Conservation (phyloP, 2,888 invertebrate species). For the Azorinus chamasolen region DNA sequence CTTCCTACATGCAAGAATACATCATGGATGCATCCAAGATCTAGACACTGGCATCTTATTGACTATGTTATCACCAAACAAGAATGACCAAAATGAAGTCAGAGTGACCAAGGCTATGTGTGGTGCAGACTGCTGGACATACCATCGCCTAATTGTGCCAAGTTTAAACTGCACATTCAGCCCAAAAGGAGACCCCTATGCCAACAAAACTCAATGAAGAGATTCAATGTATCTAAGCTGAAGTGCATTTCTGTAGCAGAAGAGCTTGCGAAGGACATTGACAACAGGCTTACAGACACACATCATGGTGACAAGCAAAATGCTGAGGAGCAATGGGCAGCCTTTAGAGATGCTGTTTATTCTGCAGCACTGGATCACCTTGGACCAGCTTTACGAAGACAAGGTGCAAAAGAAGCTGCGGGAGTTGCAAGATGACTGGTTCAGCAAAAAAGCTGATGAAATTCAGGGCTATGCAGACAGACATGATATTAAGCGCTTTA, state of each 20-base stretch:
- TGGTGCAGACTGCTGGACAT: conserved; percentile 39
- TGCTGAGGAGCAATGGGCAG: background rate
- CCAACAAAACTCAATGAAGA: conserved; percentile 8
- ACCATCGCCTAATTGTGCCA: conserved; percentile 3
- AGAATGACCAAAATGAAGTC: no score
- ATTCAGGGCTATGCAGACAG: conserved; percentile 24
- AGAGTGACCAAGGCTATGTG: conserved; percentile 17
- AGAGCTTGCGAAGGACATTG: background rate
- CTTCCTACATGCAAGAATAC: background rate
- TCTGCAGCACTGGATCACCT: background rate
- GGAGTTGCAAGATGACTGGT: conserved; percentile 18
- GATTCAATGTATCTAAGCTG: conserved; percentile 10
- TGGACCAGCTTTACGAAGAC: background rate
- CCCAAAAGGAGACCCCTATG: conserved; percentile 14
- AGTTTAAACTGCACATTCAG: conserved; percentile 14
- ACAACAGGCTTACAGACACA: background rate
- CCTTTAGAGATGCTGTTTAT: background rate
- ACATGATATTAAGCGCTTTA: conserved; percentile 8
- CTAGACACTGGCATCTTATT: conserved; percentile 15
- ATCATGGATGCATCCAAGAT: conserved; percentile 2
- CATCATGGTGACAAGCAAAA: background rate
- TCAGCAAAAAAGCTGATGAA: conserved; percentile 31
- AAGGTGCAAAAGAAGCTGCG: conserved; percentile 9
- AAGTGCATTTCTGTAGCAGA: background rate
- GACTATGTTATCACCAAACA: conserved; percentile 7